Evolutionary conservation across 2,797 vertebrate species (phyloP).

Genomic region (Acanthopagrus latus): DNA sequence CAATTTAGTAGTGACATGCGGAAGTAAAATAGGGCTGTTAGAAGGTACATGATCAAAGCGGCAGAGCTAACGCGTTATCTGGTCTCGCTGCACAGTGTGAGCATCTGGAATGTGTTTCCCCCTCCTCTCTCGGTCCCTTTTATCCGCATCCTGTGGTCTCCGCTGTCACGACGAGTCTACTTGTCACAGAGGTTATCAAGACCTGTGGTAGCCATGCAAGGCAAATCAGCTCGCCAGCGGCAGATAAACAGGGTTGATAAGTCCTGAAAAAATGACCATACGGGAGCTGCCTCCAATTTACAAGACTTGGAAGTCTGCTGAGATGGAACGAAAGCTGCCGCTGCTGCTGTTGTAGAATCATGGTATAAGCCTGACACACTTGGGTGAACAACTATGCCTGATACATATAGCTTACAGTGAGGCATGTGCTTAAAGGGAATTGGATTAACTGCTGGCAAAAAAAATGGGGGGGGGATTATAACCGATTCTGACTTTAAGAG

Average conservation of each 20-base stretch:
- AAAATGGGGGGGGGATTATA: conserved; percentile 64
- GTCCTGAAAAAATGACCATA: conserved; percentile 29
- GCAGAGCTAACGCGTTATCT: conserved; percentile 63
- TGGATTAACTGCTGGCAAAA: conserved; percentile 75
- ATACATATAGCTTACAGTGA: conserved; percentile 70
- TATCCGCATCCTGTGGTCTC: conserved; percentile 56
- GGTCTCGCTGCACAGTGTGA: conserved; percentile 44
- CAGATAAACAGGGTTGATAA: conserved; percentile 68
- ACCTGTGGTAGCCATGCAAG: conserved; percentile 53
- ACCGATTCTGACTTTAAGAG: conserved; percentile 70
- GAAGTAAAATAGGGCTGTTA: conserved; percentile 58
- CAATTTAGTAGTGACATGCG: conserved; percentile 60
- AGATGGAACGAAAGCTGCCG: conserved; percentile 51
- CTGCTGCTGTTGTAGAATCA: conserved; percentile 60
- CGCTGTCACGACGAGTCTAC: conserved; percentile 46
- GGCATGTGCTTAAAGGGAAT: conserved; percentile 69
- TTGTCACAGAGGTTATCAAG: conserved; percentile 67
- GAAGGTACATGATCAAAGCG: conserved; percentile 70
- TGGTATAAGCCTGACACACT: conserved; percentile 69
- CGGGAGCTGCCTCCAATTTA: conserved; percentile 51
- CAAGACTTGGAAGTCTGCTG: conserved; percentile 48
- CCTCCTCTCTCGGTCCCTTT: conserved; percentile 43
- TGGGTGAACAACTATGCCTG: conserved; percentile 65
- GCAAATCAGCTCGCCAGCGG: conserved; percentile 44
- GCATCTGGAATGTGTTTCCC: conserved; percentile 67